These are phyloP conservation scores for Ammodytes dubius DNA, from an alignment of 2,113 vertebrate genomes.

Conservation along the genomic window DNA sequence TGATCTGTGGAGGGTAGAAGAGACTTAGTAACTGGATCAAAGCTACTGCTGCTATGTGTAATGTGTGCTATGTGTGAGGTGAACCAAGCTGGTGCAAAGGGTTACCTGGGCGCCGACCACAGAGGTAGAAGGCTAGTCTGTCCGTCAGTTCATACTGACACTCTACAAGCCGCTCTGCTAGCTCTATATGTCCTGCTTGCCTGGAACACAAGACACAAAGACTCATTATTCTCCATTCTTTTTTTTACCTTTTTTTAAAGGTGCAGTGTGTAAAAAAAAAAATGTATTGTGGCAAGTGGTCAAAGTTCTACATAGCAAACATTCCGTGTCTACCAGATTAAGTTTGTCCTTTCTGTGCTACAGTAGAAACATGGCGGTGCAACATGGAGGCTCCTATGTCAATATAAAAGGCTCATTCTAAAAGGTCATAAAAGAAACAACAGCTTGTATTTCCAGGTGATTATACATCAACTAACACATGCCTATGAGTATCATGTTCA, in stretches of 20 bases:
- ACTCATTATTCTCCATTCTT: not conserved
- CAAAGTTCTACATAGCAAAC: too few species aligned
- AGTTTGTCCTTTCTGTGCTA: too few species aligned
- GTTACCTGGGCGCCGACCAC: constrained; percentile 96
- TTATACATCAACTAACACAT: too few species aligned
- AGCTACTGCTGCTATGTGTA: not conserved
- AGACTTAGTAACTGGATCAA: not conserved
- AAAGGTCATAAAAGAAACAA: too few species aligned
- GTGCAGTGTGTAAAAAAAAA: too few species aligned
- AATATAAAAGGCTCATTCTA: too few species aligned
- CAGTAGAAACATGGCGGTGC: too few species aligned
- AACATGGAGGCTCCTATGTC: too few species aligned
- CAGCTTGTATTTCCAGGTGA: too few species aligned
- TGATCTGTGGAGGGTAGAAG: constrained; percentile 87
- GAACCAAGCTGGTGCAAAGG: not conserved
- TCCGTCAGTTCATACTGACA: constrained; percentile 99
- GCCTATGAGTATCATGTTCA: too few species aligned
- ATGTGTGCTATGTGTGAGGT: not conserved
- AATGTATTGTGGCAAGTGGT: too few species aligned
- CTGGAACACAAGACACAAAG: constrained; percentile 79
- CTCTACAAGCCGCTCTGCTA: constrained; percentile 96
- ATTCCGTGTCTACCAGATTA: too few species aligned
- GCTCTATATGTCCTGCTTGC: constrained; percentile 96
- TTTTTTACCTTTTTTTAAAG: not conserved
- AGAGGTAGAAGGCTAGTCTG: constrained; percentile 96